Evolutionary conservation across 2,113 vertebrate species (phyloP).

Genomic region (Tretioscincus oriximinensis): DNA sequence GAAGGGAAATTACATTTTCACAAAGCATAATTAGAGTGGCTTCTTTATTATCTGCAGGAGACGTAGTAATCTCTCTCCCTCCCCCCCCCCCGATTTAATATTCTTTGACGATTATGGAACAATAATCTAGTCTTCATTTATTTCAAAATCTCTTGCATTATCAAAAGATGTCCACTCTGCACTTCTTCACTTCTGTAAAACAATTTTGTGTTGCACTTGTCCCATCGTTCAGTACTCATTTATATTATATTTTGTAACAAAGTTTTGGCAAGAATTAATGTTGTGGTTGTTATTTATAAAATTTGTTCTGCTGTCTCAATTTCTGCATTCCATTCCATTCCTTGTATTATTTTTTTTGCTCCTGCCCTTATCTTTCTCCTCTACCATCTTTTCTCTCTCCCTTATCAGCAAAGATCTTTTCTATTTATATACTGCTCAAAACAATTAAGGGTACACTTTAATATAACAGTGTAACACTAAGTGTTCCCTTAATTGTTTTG

Average conservation of each 20-base stretch:
- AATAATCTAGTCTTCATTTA: background rate
- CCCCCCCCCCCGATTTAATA: background rate
- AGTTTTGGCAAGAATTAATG: background rate
- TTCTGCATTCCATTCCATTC: too few species aligned
- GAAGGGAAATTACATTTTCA: constrained; percentile 27
- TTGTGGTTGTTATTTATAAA: too few species aligned
- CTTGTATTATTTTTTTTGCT: too few species aligned
- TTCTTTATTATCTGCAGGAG: background rate
- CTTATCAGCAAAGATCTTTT: too few species aligned
- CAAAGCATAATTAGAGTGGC: background rate
- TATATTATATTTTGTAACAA: background rate
- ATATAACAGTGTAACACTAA: too few species aligned
- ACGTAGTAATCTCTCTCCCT: background rate
- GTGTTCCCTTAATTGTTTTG: too few species aligned
- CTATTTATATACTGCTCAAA: too few species aligned
- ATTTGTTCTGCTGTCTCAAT: too few species aligned
- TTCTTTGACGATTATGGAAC: constrained; percentile 11
- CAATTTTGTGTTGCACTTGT: background rate
- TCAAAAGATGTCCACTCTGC: background rate
- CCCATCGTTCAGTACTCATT: background rate
- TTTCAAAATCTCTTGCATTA: background rate
- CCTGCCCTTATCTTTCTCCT: too few species aligned
- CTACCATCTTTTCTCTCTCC: too few species aligned
- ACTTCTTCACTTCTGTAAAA: too few species aligned
- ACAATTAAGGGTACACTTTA: too few species aligned